Evolutionary conservation across 2,888 invertebrate genomes (phyloP), one percentile per base, ranked within the genome.

Genomic region (Ochropacha duplaris): DNA sequence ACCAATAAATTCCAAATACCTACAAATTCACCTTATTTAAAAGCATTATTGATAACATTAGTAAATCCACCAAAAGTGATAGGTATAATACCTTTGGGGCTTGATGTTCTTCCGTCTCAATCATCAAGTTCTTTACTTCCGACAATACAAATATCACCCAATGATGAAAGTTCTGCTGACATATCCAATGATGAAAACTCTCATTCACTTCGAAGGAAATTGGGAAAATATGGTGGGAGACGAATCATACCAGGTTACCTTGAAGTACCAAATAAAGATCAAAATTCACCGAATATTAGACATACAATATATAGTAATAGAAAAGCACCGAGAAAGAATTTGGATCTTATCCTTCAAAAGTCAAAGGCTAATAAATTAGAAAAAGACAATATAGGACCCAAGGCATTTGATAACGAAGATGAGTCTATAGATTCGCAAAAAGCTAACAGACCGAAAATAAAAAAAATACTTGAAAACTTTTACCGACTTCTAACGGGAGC

Each of bases 51-150:
- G 2, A 63, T 88, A 1, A 76, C 79, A 8, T 61, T 78, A 14
- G 58, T 66, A 2, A 52, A 77, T 50, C 87, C 88, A 4, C 73
- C 77, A 11, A 81, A 71, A 57, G 66, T 86, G 57, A 65, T 89
- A 49, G 87, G 84, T 0, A 71, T 87, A 12, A 78, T 88, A 61
- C 86, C 86, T 0, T 57, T 87, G 22, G 78, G 78, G 4, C 78
- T 77, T 50, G 72, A 72, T 14, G 63, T 68, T 50, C 31, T 77
- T 3, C 59, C 74, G 9, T 44, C 44, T 44, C 19, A 44, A 44
- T 44, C 8, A 6, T 56, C 61, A 56, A n/a, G 54, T 4, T 19
- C 59, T 16, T 59, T 58, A 2, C 51, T 28, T 12, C n/a, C 16
- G 26, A 16, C 8, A 4, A n/a, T 14, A 11, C 11, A 31, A n/a